Percentiles rank a stretch among this genome's conserved stretches.
phyloP scores from a whole-genome alignment of 2,797 vertebrate species.

The Hephaestus fuliginosus region DNA sequence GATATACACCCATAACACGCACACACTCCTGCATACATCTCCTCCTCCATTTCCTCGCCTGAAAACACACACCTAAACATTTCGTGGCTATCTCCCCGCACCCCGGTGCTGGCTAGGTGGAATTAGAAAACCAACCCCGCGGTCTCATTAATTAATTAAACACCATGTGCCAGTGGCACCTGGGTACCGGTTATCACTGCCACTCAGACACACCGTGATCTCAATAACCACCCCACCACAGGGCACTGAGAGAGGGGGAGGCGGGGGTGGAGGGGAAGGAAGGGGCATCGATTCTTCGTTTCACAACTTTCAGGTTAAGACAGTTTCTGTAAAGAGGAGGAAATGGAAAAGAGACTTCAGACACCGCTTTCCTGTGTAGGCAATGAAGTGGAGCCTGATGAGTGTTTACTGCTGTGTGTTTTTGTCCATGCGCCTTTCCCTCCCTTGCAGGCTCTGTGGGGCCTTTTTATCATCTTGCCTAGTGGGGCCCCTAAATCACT shows the following conservation, averaged over 20 bases:
- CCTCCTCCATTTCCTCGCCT: constrained; percentile 62
- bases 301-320: constrained; percentile 64
- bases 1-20: constrained; percentile 75
- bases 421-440: constrained; percentile 10
- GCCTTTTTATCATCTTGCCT: constrained; percentile 71
- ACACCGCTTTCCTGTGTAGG: constrained; percentile 19
- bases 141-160: constrained; percentile 88
- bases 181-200: constrained; percentile 84
- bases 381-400: constrained; percentile 13
- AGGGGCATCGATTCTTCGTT: constrained; percentile 39
- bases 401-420: constrained; percentile 55
- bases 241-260: constrained; percentile 61
- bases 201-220: constrained; percentile 84
- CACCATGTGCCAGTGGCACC: constrained; percentile 78
- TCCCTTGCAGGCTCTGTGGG: constrained; percentile 29
- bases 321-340: constrained; percentile 35
- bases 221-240: constrained; percentile 81
- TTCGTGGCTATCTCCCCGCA: constrained; percentile 72
- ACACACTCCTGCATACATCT: constrained; percentile 71
- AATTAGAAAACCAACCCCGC: constrained; percentile 84
- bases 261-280: not conserved
- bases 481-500: constrained; percentile 75
- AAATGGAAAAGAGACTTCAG: constrained; percentile 18
- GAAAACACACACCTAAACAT: constrained; percentile 82
- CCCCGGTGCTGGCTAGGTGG: constrained; percentile 68